These are phyloP conservation scores for Drymodes brunneopygia DNA, from an alignment of 2,113 vertebrate species.

Conservation along the genomic window DNA sequence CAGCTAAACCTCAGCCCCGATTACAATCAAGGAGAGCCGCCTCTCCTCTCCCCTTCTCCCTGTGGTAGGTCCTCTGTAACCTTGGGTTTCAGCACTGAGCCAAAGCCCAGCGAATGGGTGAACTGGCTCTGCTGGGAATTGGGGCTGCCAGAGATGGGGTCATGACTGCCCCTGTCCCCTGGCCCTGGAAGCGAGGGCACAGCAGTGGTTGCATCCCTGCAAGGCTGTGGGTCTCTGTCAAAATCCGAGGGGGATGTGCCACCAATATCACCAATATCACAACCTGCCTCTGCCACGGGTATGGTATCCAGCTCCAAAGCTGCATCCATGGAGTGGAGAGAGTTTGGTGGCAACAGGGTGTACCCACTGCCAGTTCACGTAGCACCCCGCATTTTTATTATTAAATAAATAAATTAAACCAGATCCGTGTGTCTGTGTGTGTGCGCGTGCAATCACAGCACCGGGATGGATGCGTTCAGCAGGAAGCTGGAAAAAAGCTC, in stretches of 20 bases:
- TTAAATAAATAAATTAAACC: not conserved
- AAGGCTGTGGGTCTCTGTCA: not conserved
- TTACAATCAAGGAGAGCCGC: slow-evolving; percentile 61
- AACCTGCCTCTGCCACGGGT: not conserved
- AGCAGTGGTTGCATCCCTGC: rapidly evolving
- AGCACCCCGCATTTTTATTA: not conserved
- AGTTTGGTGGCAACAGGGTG: not conserved
- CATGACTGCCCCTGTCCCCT: not conserved
- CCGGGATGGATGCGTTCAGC: rapidly evolving
- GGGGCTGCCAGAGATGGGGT: not conserved
- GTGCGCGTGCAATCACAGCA: rapidly evolving
- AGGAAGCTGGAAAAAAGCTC: not conserved
- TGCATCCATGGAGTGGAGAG: not conserved
- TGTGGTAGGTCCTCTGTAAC: not conserved
- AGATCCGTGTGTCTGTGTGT: not conserved
- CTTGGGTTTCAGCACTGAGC: not conserved
- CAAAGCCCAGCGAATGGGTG: not conserved
- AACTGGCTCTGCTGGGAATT: not conserved
- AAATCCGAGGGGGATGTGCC: not conserved
- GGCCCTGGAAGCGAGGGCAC: rapidly evolving
- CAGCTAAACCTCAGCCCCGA: slow-evolving; percentile 71
- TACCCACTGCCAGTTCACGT: not conserved
- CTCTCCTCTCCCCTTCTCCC: slow-evolving; percentile 12
- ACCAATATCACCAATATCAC: rapidly evolving
- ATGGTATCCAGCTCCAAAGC: not conserved